Conservation (phyloP, 2,888 invertebrate genomes). For the Drosophila borealis region DNA sequence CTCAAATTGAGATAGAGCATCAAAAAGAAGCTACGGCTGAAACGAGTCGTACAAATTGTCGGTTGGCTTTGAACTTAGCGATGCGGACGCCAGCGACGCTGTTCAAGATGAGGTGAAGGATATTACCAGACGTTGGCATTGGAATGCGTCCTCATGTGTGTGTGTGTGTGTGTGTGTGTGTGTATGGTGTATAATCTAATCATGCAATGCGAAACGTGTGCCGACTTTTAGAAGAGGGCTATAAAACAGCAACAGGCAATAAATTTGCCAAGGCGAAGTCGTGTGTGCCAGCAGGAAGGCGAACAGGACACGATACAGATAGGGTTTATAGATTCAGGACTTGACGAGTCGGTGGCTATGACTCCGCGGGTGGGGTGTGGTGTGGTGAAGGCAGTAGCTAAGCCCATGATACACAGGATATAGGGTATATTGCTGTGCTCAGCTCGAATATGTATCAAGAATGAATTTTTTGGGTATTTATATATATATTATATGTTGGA, state of each 20-base stretch:
- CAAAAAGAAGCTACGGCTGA: conserved; percentile 15
- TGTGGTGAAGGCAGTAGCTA: too few relatives aligned
- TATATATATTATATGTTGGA: too few relatives aligned
- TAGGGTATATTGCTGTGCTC: background rate
- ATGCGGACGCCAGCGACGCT: conserved; percentile 22
- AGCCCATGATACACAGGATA: background rate
- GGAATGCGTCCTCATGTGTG: conserved; percentile 20
- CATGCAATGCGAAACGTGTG: conserved; percentile 69
- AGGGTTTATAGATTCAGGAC: background rate
- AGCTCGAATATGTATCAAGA: too few relatives aligned
- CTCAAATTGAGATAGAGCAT: conserved; percentile 15
- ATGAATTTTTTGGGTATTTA: too few relatives aligned
- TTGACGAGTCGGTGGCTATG: conserved; percentile 17
- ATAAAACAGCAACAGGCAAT: conserved; percentile 58
- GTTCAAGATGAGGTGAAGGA: conserved; percentile 41
- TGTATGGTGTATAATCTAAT: conserved; percentile 59
- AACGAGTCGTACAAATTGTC: conserved; percentile 52
- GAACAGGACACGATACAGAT: conserved; percentile 12
- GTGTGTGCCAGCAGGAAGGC: conserved; percentile 27
- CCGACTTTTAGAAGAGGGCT: conserved; percentile 49
- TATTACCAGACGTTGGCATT: conserved; percentile 33
- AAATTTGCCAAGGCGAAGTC: conserved; percentile 47
- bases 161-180: conserved; percentile 23
- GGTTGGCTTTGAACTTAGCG: conserved; percentile 69
- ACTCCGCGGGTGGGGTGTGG: too few relatives aligned